A percentile compares a stretch with the other conserved stretches of the same genome.
phyloP scores from a whole-genome alignment of 1,140 invertebrate species.

The Pseudomyrmex flavicornis region DNA sequence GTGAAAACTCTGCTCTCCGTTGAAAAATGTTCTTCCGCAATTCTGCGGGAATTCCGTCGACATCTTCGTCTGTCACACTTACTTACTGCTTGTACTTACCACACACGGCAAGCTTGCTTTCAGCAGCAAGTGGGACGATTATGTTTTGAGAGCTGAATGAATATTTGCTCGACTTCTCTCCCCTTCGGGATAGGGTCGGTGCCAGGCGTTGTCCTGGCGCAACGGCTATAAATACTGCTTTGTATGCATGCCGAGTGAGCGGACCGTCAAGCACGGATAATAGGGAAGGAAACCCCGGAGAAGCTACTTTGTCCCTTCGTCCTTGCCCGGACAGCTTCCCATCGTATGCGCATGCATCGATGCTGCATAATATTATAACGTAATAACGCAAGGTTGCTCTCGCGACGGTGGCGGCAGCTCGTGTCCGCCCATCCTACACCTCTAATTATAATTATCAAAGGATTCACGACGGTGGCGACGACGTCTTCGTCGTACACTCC shows the following conservation, averaged over 20 bases:
- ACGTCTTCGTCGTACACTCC: slow-evolving; percentile 7
- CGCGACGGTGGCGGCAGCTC: slow-evolving; percentile 10
- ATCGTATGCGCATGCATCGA: slow-evolving; percentile 40
- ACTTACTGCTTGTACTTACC: background rate
- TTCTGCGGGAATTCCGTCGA: background rate
- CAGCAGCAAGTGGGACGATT: slow-evolving; percentile 50
- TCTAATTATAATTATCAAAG: slow-evolving; percentile 62
- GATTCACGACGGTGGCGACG: slow-evolving; percentile 18
- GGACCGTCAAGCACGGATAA: slow-evolving; percentile 79
- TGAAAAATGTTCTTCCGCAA: slow-evolving; percentile 6
- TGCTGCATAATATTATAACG: slow-evolving; percentile 35
- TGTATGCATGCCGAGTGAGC: slow-evolving; percentile 79
- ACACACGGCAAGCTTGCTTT: background rate
- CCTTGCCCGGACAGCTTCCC: slow-evolving; percentile 45
- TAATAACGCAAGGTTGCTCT: slow-evolving; percentile 44
- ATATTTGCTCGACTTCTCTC: slow-evolving; percentile 71
- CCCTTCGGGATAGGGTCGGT: slow-evolving; percentile 44
- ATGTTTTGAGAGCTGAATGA: slow-evolving; percentile 67
- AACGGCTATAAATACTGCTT: slow-evolving; percentile 79
- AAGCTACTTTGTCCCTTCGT: slow-evolving; percentile 76
- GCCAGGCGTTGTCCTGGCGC: slow-evolving; percentile 46
- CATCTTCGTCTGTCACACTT: background rate
- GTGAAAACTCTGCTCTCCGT: background rate
- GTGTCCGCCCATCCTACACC: slow-evolving; percentile 25
- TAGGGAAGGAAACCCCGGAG: slow-evolving; percentile 77